Evolutionary conservation across 2,113 vertebrate species (phyloP).

Genomic region (Dipodomys merriami): DNA sequence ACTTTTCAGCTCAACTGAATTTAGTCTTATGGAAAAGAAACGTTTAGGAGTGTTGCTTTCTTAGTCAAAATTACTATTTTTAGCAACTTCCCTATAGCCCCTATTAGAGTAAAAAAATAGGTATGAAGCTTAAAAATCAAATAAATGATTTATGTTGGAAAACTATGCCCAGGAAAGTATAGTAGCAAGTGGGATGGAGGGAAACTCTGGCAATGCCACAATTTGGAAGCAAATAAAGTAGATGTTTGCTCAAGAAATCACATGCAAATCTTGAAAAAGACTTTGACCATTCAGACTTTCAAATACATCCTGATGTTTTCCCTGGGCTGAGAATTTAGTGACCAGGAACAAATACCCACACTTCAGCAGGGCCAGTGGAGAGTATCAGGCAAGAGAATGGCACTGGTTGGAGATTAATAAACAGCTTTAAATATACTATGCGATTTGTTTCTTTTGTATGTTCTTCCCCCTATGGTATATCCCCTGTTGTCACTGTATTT

Average conservation of each 20-base stretch:
- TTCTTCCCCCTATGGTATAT: too few relatives aligned
- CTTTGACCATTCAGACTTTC: not conserved
- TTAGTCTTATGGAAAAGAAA: conserved; percentile 18
- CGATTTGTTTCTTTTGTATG: too few relatives aligned
- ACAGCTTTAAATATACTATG: not conserved
- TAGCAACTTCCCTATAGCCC: not conserved
- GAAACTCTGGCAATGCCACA: not conserved
- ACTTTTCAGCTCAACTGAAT: not conserved
- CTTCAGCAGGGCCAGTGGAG: too few relatives aligned
- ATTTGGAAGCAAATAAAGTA: not conserved
- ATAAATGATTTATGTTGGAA: not conserved
- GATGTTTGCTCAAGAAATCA: not conserved
- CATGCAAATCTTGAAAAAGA: not conserved
- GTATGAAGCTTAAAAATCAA: not conserved
- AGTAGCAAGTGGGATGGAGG: accelerated
- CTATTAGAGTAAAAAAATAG: not conserved
- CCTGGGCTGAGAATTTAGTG: not conserved
- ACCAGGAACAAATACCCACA: not conserved
- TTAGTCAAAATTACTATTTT: not conserved
- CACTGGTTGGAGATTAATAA: not conserved
- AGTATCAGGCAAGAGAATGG: too few relatives aligned
- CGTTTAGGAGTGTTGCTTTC: not conserved
- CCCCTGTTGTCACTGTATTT: too few relatives aligned
- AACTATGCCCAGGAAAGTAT: not conserved
- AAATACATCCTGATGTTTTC: not conserved